These are phyloP conservation scores for Ictalurus punctatus DNA, from an alignment of 2,113 vertebrate genomes.

Conservation along the genomic window DNA sequence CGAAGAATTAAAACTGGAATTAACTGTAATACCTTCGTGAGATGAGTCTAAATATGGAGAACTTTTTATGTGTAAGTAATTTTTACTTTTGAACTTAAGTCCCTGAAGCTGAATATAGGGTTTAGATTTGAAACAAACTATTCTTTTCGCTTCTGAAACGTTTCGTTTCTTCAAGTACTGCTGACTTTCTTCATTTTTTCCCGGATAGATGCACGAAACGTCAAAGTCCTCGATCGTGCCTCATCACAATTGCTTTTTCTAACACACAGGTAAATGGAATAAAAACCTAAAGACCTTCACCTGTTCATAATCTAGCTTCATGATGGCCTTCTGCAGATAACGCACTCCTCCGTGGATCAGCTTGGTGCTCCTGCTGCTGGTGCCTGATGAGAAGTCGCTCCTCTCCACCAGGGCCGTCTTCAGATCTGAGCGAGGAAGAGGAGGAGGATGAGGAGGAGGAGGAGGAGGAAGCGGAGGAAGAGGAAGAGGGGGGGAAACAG, in stretches of 20 bases:
- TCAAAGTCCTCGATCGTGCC: constrained; percentile 18
- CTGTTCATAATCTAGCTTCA: constrained; percentile 94
- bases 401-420: constrained; percentile 95
- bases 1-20: background rate
- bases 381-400: constrained; percentile 95
- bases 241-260: constrained; percentile 26
- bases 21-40: background rate
- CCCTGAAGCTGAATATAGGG: background rate
- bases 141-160: background rate
- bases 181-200: background rate
- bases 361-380: constrained; percentile 97
- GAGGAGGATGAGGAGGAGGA: background rate
- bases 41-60: background rate
- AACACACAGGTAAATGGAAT: constrained; percentile 26
- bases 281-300: constrained; percentile 62
- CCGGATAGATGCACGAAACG: constrained; percentile 29
- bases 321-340: constrained; percentile 98
- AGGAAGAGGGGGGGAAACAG: constrained; percentile 73
- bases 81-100: background rate
- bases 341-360: constrained; percentile 96
- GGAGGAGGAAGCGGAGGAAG: constrained; percentile 2
- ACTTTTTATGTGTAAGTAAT: background rate
- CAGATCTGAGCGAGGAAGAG: constrained; percentile 77
- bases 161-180: background rate
- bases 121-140: background rate